Percentiles rank a stretch among this genome's conserved stretches.
Evolutionary conservation across 2,113 vertebrate species (phyloP).

Genomic region (Aphyosemion australe): DNA sequence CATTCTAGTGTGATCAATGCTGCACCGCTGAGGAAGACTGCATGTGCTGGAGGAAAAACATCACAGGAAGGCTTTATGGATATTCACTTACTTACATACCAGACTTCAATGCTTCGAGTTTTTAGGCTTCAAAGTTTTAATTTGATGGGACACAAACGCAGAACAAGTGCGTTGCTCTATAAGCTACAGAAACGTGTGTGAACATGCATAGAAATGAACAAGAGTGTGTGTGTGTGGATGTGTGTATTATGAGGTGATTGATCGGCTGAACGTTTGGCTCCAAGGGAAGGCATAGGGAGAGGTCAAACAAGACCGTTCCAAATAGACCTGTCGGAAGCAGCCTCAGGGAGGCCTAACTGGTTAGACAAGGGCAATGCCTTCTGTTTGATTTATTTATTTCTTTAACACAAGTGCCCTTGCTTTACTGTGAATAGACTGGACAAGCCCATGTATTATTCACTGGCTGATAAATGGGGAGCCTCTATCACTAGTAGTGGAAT

Average conservation of each 20-base stretch:
- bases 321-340: slow-evolving; percentile 73
- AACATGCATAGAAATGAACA: slow-evolving; percentile 43
- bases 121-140: slow-evolving; percentile 5
- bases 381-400: slow-evolving; percentile 25
- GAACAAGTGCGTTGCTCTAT: slow-evolving; percentile 13
- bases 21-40: slow-evolving; percentile 34
- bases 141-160: background rate
- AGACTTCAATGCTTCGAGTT: slow-evolving; percentile 27
- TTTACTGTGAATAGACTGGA: slow-evolving; percentile 61
- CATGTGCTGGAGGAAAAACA: slow-evolving; percentile 6
- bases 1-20: slow-evolving; percentile 60
- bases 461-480: slow-evolving; percentile 64
- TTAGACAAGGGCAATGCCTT: slow-evolving; percentile 71
- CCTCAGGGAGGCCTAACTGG: slow-evolving; percentile 69
- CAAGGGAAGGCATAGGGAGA: slow-evolving; percentile 73
- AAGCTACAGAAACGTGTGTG: slow-evolving; percentile 4
- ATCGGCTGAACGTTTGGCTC: slow-evolving; percentile 63
- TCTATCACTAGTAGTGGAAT: slow-evolving; percentile 50
- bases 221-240: slow-evolving; percentile 61
- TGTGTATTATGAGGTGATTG: slow-evolving; percentile 77
- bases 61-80: slow-evolving; percentile 29
- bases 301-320: slow-evolving; percentile 79
- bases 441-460: slow-evolving; percentile 72
- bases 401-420: slow-evolving; percentile 66
- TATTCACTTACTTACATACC: slow-evolving; percentile 36